Base-by-base conservation (phyloP, 2,113 vertebrate species). In the Macquaria ambigua region DNA sequence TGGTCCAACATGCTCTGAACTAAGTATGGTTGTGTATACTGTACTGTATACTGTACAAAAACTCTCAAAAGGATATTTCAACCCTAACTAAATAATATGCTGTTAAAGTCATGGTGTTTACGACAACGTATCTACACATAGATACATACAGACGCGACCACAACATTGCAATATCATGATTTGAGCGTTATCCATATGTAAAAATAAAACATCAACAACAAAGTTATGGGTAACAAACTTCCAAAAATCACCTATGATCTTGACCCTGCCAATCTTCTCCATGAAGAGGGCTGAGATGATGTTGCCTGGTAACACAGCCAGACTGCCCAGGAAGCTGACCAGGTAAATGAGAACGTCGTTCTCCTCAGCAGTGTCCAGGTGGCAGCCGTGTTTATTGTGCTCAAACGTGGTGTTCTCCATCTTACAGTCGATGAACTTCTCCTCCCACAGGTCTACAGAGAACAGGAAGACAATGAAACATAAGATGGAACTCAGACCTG, bases 201-300 rank as follows among this genome's bases (percentile, higher is more conserved):
- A 10, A 23, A 23, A 56, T 56, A 23, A n/a, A 6, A 8, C 20
- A 23, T 53, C 52, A 21, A 23, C 20, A 58, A 58, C 5, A 0
- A 25, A 58, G 10, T 46, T n/a, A 25, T 34, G 2, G 34, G 14
- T 56, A 39, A 55, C 2, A 16, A 15, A 39, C 12, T 23, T 56
- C 12, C 25, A 34, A 18, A 39, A 16, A 3, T 85, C 92, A 99
- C 98, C 98, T 0, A 99, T 99, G 93, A 99, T 99, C 93, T 95
- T 97, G 90, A 99, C 96, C 87, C 98, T 95, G 86, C 98, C 98
- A 0, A 99, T 92, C 90, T 97, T 97, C 80, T 99, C 98, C 97
- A 99, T 98, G 80, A 98, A 97, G 69, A 99, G 90, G 0, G 98
- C 98, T 0, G 98, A 99, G 84, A 99, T 96, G 87, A 99, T 99